Evolutionary conservation across 2,113 vertebrate species (phyloP).

Genomic region (Xerus inauris): DNA sequence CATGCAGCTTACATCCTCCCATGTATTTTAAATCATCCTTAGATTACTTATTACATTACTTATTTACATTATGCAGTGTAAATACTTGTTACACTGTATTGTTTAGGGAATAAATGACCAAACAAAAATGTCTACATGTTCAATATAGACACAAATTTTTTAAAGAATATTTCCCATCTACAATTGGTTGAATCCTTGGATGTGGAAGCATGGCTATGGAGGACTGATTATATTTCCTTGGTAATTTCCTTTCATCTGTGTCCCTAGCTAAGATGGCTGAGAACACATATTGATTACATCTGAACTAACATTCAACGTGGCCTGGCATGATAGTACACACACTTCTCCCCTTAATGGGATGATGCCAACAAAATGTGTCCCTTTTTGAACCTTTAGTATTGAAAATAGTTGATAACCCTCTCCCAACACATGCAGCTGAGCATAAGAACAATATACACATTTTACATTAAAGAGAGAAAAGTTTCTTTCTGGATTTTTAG

Average conservation of each 20-base stretch:
- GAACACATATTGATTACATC: background rate
- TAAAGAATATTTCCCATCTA: background rate
- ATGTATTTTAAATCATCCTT: background rate
- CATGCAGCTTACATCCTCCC: background rate
- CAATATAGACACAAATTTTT: background rate
- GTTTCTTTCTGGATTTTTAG: background rate
- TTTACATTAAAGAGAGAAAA: background rate
- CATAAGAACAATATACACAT: background rate
- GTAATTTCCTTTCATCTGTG: background rate
- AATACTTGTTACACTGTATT: background rate
- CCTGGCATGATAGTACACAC: background rate
- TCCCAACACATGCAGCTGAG: background rate
- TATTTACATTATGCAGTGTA: background rate
- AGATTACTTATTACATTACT: background rate
- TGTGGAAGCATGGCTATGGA: background rate
- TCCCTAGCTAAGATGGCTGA: background rate
- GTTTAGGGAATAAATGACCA: background rate
- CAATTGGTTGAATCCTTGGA: background rate
- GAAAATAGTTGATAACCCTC: background rate
- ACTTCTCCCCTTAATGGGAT: background rate
- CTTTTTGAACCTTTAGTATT: background rate
- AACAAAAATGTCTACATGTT: background rate
- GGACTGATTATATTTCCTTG: background rate
- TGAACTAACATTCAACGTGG: background rate
- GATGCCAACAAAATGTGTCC: background rate